These are phyloP conservation scores for Tipula confusa DNA, from an alignment of 2,888 invertebrate genomes.

Conservation along the genomic window DNA sequence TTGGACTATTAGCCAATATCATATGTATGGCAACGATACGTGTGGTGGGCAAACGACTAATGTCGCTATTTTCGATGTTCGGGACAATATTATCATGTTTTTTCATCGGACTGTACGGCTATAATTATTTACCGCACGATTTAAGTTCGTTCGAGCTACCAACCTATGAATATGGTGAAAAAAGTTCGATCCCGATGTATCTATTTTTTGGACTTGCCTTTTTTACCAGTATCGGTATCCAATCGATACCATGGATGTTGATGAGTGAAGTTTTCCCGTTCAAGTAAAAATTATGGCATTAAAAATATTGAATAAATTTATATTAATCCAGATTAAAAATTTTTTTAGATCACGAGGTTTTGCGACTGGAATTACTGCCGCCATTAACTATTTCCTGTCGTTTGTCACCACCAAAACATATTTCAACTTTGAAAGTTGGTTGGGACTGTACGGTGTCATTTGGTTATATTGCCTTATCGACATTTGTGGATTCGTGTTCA, in stretches of 20 bases:
- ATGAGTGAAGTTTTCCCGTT: constrained; percentile 58
- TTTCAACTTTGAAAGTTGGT: constrained; percentile 50
- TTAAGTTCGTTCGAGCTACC: constrained; percentile 51
- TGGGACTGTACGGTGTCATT: constrained; percentile 53
- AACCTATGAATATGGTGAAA: neutral
- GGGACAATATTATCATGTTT: constrained; percentile 49
- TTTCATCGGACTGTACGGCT: constrained; percentile 50
- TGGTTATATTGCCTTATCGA: constrained; percentile 52
- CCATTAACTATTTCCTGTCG: constrained; percentile 53
- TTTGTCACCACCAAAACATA: constrained; percentile 56
- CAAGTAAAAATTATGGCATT: constrained; percentile 51
- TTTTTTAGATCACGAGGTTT: constrained; percentile 36
- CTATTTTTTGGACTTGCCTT: constrained; percentile 36
- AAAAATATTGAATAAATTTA: neutral
- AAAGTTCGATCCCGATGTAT: constrained; percentile 43
- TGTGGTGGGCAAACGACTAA: constrained; percentile 52
- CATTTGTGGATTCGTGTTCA: constrained; percentile 47
- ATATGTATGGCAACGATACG: constrained; percentile 50
- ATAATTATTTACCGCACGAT: constrained; percentile 43
- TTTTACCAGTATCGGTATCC: constrained; percentile 41
- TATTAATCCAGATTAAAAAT: neutral
- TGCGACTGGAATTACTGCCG: constrained; percentile 49
- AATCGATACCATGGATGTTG: constrained; percentile 55
- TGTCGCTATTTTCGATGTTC: constrained; percentile 50
- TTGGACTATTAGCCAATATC: constrained; percentile 50